Base-by-base conservation (phyloP, 2,113 vertebrate species). In the Desmodus rotundus region DNA sequence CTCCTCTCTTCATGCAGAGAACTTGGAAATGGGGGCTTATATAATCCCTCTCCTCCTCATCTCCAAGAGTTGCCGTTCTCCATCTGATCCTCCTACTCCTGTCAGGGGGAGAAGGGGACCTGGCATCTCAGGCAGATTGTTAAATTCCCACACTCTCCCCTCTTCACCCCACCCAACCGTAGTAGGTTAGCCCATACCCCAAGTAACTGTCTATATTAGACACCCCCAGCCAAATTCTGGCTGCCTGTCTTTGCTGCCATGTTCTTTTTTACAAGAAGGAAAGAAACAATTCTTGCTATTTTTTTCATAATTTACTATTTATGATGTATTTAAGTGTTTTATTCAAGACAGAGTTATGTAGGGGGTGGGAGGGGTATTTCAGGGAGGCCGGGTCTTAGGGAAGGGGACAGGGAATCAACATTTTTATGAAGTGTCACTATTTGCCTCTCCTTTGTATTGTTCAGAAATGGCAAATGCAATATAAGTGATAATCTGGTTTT, bases 171-270 rank as follows among this genome's bases (percentile, higher is more conserved):
- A 41, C 73, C n/a, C 45, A 16, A 50, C 68, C 67, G 22, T 72
- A 43, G 90, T 93, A 91, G 87, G 54, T 95, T 74, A 36, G 87
- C 80, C 68, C 7, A 0, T 50, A 50, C 91, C 94, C 85, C 45
- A 38, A 82, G 72, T 97, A 97, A 97, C 96, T 98, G 98, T 98
- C 98, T 98, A 98, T 98, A 98, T 98, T 98, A 98, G 98, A 98
- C 98, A 73, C 96, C 91, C 52, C 73, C 84, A 96, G 97, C 97
- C 97, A 92, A 91, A 43, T 95, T 96, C 73, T 96, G 97, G 97
- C 98, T 97, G 94, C 96, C 93, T 97, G 95, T 97, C 97, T 97
- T 96, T 98, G 98, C 97, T 98, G 97, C 97, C 97, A 93, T 96
- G 87, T 97, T 97, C 96, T 97, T 96, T 97, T 97, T 73, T 96